A percentile compares a stretch with the other conserved stretches of the same genome.
Evolutionary conservation across 2,113 vertebrate species (phyloP).

Genomic region (Castor canadensis): DNA sequence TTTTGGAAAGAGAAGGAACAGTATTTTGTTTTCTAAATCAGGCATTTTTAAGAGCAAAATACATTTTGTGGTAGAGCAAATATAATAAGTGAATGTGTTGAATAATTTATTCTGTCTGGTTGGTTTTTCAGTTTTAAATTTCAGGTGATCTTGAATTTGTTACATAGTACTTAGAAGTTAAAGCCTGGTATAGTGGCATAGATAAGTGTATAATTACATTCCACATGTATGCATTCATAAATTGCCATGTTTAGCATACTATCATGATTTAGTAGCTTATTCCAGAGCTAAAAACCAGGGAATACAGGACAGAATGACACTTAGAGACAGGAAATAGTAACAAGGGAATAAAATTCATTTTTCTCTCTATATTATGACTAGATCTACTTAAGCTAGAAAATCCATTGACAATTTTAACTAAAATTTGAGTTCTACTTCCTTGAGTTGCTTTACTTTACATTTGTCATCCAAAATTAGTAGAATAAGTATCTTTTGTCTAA

Average conservation of each 20-base stretch:
- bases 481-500: background rate
- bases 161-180: background rate
- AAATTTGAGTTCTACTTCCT: background rate
- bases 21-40: background rate
- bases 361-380: background rate
- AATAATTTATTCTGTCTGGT: background rate
- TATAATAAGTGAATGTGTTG: background rate
- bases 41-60: background rate
- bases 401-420: background rate
- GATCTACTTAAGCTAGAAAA: background rate
- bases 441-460: background rate
- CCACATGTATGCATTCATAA: background rate
- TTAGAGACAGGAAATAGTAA: background rate
- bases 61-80: background rate
- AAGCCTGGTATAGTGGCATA: background rate
- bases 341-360: background rate
- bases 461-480: background rate
- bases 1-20: background rate
- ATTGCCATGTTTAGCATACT: background rate
- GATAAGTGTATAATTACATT: background rate
- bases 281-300: background rate
- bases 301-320: background rate
- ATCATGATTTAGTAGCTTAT: background rate
- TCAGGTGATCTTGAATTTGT: background rate
- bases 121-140: background rate